These are phyloP conservation scores for Graphium colonna DNA, from an alignment of 2,888 invertebrate genomes.

Conservation along the genomic window DNA sequence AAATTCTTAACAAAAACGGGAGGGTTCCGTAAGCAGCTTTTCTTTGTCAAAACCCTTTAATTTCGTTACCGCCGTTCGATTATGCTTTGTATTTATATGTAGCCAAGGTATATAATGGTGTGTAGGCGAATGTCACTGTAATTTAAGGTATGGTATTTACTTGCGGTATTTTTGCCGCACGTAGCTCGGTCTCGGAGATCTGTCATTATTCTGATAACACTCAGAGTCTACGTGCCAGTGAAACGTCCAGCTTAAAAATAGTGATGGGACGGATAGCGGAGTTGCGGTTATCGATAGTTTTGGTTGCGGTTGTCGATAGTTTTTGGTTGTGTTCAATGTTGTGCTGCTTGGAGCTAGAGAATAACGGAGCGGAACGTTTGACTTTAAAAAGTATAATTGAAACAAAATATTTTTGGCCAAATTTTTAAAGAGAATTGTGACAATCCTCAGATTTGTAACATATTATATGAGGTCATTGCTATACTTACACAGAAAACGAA, in stretches of 20 bases:
- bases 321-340: too few relatives aligned
- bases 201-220: slow-evolving; percentile 78
- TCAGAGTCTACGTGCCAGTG: slow-evolving; percentile 63
- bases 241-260: slow-evolving; percentile 48
- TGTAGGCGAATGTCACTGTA: slow-evolving; percentile 18
- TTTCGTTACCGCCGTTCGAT: not conserved
- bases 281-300: slow-evolving; percentile 31
- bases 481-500: not conserved
- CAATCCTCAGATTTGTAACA: too few relatives aligned
- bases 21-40: too few relatives aligned
- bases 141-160: slow-evolving; percentile 25
- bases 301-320: not conserved
- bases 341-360: too few relatives aligned
- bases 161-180: slow-evolving; percentile 70
- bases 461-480: too few relatives aligned
- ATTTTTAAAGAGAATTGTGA: too few relatives aligned
- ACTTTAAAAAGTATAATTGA: not conserved
- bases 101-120: slow-evolving; percentile 15
- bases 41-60: slow-evolving; percentile 7
- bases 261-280: slow-evolving; percentile 44
- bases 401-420: too few relatives aligned
- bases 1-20: too few relatives aligned
- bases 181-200: slow-evolving; percentile 65
- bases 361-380: not conserved
- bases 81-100: slow-evolving; percentile 5